phyloP scores from a whole-genome alignment of 1,140 invertebrate species.

The Penaeus indicus region DNA sequence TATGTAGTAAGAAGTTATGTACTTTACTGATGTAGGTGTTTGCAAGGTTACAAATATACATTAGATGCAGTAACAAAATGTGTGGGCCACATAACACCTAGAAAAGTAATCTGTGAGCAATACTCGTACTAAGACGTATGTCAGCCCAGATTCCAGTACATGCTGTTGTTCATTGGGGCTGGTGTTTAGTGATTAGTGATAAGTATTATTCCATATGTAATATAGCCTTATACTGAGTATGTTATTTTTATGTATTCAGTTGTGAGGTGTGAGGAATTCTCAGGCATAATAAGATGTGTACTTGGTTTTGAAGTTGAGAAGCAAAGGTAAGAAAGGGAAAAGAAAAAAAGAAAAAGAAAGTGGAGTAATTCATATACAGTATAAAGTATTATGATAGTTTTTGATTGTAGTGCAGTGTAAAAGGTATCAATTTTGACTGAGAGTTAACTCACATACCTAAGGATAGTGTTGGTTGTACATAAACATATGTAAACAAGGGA shows the following conservation, averaged over 20 bases:
- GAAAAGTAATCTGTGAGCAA: conserved; percentile 9
- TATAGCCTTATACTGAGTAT: conserved; percentile 58
- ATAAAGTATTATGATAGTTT: background rate
- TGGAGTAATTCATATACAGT: conserved; percentile 33
- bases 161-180: conserved; percentile 15
- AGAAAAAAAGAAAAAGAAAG: conserved; percentile 26
- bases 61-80: background rate
- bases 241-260: conserved; percentile 52
- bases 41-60: no score
- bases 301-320: conserved; percentile 20
- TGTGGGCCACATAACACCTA: conserved; percentile 6
- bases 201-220: conserved; percentile 63
- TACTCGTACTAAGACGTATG: conserved; percentile 12
- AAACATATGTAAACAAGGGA: background rate
- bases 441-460: conserved; percentile 38
- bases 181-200: conserved; percentile 45
- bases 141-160: background rate
- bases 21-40: no score
- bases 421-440: conserved; percentile 16
- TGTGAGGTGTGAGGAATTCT: conserved; percentile 59
- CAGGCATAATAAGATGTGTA: conserved; percentile 33
- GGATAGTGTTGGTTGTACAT: conserved; percentile 38
- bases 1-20: background rate
- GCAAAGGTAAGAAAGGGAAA: conserved; percentile 27
- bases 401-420: no score